Conservation (phyloP, 2,113 vertebrate genomes). For the Hiodon alosoides region DNA sequence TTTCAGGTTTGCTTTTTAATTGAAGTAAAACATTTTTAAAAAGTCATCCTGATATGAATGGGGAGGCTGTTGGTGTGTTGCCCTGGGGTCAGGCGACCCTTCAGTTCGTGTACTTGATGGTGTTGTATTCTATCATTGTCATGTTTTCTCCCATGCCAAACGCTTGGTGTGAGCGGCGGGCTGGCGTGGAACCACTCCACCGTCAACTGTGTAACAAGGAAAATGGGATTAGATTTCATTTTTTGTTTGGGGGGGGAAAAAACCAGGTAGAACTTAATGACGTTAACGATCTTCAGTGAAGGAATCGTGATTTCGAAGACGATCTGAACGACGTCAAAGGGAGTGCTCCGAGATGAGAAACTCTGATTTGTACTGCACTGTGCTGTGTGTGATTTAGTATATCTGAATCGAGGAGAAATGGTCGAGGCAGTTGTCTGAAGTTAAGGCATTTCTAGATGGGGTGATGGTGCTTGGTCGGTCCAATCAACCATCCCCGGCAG, state of each 20-base stretch:
- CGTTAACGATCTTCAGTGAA: background rate
- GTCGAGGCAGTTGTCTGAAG: too few relatives aligned
- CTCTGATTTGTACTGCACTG: too few relatives aligned
- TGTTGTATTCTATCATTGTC: slow-evolving; percentile 52
- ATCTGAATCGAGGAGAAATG: background rate
- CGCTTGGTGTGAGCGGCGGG: slow-evolving; percentile 9
- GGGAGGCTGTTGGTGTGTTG: slow-evolving; percentile 22
- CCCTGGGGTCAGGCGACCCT: slow-evolving; percentile 17
- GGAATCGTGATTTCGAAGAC: too few relatives aligned
- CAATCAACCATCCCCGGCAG: too few relatives aligned
- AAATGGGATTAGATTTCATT: background rate
- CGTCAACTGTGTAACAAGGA: slow-evolving; percentile 4
- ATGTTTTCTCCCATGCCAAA: slow-evolving; percentile 54
- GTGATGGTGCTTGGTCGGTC: too few relatives aligned
- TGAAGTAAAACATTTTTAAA: too few relatives aligned
- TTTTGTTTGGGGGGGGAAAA: background rate
- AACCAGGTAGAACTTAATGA: background rate
- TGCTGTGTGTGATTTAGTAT: background rate
- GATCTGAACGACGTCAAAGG: too few relatives aligned
- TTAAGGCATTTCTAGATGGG: too few relatives aligned
- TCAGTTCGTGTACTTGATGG: slow-evolving; percentile 45
- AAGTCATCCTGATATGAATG: slow-evolving; percentile 14
- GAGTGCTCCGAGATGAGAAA: too few relatives aligned
- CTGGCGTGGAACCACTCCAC: background rate
- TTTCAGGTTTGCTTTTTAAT: too few relatives aligned